phyloP scores from a whole-genome alignment of 2,888 invertebrate species.

The Archaeoteleia sp. region DNA sequence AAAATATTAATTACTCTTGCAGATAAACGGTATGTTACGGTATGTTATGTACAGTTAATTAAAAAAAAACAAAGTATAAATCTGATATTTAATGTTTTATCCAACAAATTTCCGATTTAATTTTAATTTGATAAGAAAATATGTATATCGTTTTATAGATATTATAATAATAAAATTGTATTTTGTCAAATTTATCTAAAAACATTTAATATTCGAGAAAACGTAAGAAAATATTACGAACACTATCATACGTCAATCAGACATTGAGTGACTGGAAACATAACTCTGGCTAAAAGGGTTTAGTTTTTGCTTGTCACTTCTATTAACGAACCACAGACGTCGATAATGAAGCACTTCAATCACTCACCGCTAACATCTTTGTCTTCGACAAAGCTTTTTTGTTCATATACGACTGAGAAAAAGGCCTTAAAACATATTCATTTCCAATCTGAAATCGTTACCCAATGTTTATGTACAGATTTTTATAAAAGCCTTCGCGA shows the following conservation, averaged over 20 bases:
- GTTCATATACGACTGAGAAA: constrained; percentile 12
- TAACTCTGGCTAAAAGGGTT: constrained; percentile 45
- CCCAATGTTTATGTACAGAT: too few species aligned
- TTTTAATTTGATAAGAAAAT: too few species aligned
- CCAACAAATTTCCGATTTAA: too few species aligned
- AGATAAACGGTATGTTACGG: too few species aligned
- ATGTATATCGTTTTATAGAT: too few species aligned
- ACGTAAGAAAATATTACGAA: constrained; percentile 17
- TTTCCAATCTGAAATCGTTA: constrained; percentile 2
- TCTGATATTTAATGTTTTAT: too few species aligned
- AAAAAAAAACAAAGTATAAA: too few species aligned
- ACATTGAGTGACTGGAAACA: constrained; percentile 33
- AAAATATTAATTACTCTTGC: too few species aligned
- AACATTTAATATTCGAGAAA: neutral
- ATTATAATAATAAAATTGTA: too few species aligned
- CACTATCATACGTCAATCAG: constrained; percentile 36
- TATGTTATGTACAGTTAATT: too few species aligned
- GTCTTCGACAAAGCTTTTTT: constrained; percentile 27
- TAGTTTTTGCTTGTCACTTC: constrained; percentile 41
- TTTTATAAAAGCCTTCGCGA: too few species aligned
- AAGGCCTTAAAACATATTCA: constrained; percentile 1
- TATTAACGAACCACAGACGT: constrained; percentile 43
- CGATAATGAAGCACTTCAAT: constrained; percentile 53
- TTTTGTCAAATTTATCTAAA: too few species aligned
- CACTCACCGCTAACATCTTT: constrained; percentile 34